phyloP scores from a whole-genome alignment of 23 tunicate species.

The Phallusia fumigata region DNA sequence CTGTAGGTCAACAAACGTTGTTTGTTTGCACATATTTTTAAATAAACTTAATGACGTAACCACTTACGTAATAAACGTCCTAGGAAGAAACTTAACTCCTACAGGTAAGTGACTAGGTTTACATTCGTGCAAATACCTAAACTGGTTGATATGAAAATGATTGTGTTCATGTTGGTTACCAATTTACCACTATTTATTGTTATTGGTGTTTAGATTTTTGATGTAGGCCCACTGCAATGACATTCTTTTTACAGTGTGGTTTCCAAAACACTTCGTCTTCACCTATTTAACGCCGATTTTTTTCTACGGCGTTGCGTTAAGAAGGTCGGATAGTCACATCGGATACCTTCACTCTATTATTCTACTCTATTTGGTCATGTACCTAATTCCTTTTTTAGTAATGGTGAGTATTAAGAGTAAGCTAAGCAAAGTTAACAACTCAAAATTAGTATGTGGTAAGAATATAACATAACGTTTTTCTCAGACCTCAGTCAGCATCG shows the following conservation, averaged over 20 bases:
- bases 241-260: neutral
- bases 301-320: neutral
- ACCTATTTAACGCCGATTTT: neutral
- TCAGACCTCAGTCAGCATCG: neutral
- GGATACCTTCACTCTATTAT: neutral
- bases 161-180: neutral
- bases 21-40: no score
- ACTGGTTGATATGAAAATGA: neutral
- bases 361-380: neutral
- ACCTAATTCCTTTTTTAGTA: neutral
- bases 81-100: no score
- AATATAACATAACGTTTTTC: neutral
- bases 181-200: neutral
- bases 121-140: no score
- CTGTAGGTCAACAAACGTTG: no score
- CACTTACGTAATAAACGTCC: no score
- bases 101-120: no score
- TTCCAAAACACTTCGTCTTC: neutral
- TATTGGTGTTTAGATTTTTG: no score
- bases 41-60: no score
- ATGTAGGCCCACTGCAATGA: neutral
- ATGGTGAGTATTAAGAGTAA: constrained; percentile 2
- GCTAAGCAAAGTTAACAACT: no score
- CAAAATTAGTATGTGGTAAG: neutral
- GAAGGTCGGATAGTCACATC: neutral